A percentile compares a stretch with the other conserved stretches of the same genome.
Conservation (phyloP, 1,140 invertebrate species). For the Scylla paramamosain region DNA sequence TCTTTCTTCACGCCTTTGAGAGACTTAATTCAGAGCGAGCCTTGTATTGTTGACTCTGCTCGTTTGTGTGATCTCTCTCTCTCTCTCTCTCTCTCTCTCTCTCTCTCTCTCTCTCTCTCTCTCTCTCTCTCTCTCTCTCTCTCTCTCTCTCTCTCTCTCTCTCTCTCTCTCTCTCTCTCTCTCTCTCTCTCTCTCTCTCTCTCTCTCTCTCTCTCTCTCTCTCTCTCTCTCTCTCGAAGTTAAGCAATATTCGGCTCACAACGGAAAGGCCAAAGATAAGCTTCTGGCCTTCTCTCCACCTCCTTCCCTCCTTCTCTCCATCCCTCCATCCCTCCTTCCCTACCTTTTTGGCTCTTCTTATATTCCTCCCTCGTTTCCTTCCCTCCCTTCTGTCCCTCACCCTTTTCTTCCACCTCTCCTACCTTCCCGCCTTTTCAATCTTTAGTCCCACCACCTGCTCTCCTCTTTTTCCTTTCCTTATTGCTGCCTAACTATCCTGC, state of each 20-base stretch:
- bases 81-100: constrained; percentile 6
- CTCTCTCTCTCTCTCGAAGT: constrained; percentile 26
- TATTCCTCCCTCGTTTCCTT: not conserved
- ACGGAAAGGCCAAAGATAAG: constrained; percentile 9
- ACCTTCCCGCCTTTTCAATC: not conserved
- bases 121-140: constrained; percentile 38
- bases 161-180: constrained; percentile 1
- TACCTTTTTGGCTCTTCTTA: too few species aligned
- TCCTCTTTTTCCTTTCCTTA: too few species aligned
- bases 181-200: constrained; percentile 9
- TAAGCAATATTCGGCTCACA: not conserved
- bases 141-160: not conserved
- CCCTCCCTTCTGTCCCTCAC: not conserved
- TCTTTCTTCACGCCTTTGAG: not conserved
- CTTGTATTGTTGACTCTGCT: not conserved
- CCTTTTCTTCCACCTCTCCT: not conserved
- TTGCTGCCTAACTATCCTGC: too few species aligned
- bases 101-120: constrained; percentile 17
- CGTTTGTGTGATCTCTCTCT: not conserved
- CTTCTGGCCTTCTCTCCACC: not conserved
- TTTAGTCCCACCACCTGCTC: too few species aligned
- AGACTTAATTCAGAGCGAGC: not conserved
- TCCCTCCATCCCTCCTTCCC: too few species aligned
- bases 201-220: constrained; percentile 7
- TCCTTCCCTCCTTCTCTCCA: too few species aligned